These are phyloP conservation scores for Desmophyllum pertusum DNA, from an alignment of 92 coral and sea anemone species.

Conservation along the genomic window DNA sequence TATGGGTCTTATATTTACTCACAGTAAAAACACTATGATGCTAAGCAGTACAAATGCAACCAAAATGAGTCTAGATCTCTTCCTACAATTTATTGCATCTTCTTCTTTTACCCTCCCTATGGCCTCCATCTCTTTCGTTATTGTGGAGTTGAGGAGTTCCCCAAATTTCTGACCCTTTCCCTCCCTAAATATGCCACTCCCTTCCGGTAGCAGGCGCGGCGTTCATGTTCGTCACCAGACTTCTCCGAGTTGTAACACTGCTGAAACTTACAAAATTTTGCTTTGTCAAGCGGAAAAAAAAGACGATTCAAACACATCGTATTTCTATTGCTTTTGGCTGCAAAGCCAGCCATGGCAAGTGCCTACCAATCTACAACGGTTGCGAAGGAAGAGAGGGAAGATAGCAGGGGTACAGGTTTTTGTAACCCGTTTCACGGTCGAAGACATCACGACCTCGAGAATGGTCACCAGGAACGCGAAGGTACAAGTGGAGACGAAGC, in stretches of 20 bases:
- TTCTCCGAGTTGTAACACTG: not conserved
- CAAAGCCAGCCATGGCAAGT: slow-evolving; percentile 69
- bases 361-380: slow-evolving; percentile 96
- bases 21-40: no score
- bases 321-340: not conserved
- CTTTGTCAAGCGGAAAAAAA: not conserved
- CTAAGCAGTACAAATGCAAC: no score
- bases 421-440: slow-evolving; percentile 48
- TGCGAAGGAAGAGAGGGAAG: slow-evolving; percentile 25
- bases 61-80: no score
- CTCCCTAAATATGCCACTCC: slow-evolving; percentile 18
- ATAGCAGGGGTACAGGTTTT: not conserved
- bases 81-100: not conserved
- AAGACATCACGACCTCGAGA: slow-evolving; percentile 12
- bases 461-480: not conserved
- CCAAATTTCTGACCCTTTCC: no score
- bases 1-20: no score
- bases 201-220: slow-evolving; percentile 34
- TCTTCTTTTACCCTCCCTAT: no score
- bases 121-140: no score
- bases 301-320: not conserved
- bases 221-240: slow-evolving; percentile 35
- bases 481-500: not conserved
- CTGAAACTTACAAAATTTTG: not conserved
- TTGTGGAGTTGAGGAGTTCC: not conserved